Percentiles rank a stretch among this genome's conserved stretches.
Evolutionary conservation across 2,113 vertebrate genomes (phyloP).

Genomic region (Hyperoodon ampullatus): DNA sequence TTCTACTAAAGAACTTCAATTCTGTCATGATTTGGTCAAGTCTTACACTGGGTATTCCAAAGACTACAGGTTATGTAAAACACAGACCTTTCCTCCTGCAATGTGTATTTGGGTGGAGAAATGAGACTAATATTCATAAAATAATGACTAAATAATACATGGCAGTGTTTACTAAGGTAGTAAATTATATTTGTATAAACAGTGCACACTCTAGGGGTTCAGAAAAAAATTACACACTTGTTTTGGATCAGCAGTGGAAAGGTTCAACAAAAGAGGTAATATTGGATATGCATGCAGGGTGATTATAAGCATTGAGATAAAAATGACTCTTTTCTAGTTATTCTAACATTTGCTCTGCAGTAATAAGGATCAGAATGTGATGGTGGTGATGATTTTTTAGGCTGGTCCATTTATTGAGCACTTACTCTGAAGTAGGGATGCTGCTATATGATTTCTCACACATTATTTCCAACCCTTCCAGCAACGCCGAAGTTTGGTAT

Average conservation of each 20-base stretch:
- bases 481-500: background rate
- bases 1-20: background rate
- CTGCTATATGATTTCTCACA: background rate
- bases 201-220: background rate
- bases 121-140: slow-evolving; percentile 13
- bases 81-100: background rate
- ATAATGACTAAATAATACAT: background rate
- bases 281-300: background rate
- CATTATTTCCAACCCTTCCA: background rate
- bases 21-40: background rate
- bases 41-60: background rate
- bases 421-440: background rate
- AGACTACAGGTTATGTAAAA: background rate
- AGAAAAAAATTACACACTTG: background rate
- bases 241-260: background rate
- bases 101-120: slow-evolving; percentile 5
- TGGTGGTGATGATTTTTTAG: background rate
- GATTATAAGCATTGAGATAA: background rate
- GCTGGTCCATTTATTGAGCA: background rate
- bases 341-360: background rate
- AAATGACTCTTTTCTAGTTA: background rate
- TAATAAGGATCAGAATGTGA: background rate
- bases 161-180: background rate
- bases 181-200: background rate
- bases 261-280: background rate